Percentiles rank a stretch among this genome's conserved stretches.
Conservation (phyloP, 2,113 vertebrate genomes). For the Oreocharis arfaki region DNA sequence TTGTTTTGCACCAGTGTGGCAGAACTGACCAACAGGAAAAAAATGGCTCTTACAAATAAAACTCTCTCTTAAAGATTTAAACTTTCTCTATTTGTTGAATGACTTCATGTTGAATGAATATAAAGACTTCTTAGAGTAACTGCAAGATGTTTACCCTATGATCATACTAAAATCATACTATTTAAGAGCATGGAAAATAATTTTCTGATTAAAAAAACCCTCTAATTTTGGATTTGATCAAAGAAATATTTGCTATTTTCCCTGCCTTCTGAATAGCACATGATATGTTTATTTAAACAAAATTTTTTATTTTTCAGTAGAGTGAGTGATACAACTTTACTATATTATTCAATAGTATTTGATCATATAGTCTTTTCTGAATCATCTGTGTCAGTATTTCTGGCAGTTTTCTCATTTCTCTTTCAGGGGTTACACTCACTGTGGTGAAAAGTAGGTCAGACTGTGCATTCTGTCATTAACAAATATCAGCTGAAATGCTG, state of each 20-base stretch:
- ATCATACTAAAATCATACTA: not conserved
- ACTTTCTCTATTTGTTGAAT: not conserved
- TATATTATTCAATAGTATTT: not conserved
- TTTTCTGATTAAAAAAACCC: not conserved
- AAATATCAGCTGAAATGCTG: not conserved
- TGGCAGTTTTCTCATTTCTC: not conserved
- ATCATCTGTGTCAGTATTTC: not conserved
- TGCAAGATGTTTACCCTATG: not conserved
- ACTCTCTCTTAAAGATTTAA: not conserved
- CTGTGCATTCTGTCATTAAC: not conserved
- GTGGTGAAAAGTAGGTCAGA: constrained; percentile 33
- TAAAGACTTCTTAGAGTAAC: not conserved
- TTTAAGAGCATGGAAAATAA: not conserved
- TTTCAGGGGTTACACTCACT: not conserved
- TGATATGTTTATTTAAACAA: not conserved
- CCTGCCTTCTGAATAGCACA: not conserved
- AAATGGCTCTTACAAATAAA: not conserved
- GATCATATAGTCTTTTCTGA: not conserved
- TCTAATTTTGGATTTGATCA: not conserved
- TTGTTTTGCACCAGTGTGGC: not conserved
- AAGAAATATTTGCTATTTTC: not conserved
- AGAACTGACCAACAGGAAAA: not conserved
- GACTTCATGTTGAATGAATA: too few relatives aligned
- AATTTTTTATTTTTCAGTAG: not conserved
- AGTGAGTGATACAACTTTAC: not conserved